Evolutionary conservation across 1,140 invertebrate genomes (phyloP).

Genomic region (Aphelenchoides avenae): DNA sequence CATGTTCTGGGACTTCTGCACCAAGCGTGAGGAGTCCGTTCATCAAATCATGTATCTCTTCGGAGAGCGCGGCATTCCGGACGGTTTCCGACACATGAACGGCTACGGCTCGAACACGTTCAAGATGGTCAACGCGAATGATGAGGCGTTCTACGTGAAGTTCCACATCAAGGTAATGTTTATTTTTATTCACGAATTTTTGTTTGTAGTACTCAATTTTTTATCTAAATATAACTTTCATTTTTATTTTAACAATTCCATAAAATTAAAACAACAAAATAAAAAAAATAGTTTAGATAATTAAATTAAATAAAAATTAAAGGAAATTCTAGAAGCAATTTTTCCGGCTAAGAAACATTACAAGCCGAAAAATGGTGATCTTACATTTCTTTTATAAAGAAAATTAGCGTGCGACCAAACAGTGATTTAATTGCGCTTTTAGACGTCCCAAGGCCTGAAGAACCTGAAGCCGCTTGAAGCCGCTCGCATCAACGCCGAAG

Average conservation of each 20-base stretch:
- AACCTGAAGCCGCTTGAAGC: constrained; percentile 74
- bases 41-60: constrained; percentile 84
- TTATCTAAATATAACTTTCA: too few species aligned
- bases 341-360: too few species aligned
- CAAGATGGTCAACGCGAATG: constrained; percentile 77
- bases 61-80: constrained; percentile 82
- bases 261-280: neutral
- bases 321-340: too few species aligned
- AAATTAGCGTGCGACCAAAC: too few species aligned
- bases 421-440: neutral
- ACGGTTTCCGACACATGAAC: constrained; percentile 83
- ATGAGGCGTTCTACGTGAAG: constrained; percentile 77
- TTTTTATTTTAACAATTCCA: neutral
- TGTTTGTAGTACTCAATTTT: neutral
- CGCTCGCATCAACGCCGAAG: constrained; percentile 68
- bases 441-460: constrained; percentile 82
- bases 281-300: too few species aligned
- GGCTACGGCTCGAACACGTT: constrained; percentile 92
- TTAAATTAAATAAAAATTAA: too few species aligned
- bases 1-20: constrained; percentile 92
- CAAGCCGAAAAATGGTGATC: too few species aligned
- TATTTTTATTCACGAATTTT: neutral
- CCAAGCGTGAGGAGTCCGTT: constrained; percentile 77
- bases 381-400: too few species aligned
- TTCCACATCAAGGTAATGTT: constrained; percentile 73